Evolutionary conservation across 1,140 invertebrate genomes (phyloP), one percentile per base, ranked within the genome.

Genomic region (Aphelinus atriplicis): DNA sequence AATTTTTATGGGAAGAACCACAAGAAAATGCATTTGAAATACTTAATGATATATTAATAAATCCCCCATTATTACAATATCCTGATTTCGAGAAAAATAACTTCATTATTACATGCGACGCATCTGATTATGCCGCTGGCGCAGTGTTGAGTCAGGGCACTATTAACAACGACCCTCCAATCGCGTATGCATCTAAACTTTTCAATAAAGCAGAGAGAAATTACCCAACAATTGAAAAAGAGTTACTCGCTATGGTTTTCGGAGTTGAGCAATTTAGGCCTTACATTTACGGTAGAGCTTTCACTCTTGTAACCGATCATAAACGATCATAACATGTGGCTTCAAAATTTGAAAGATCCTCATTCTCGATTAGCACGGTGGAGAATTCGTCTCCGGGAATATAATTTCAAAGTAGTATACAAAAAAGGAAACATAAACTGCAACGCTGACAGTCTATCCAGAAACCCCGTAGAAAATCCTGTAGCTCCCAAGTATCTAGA

Each of bases 291-390:
- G 87, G 86, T 26, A 81, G 67, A 51, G 82, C 87, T 63, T 91
- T 91, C 76, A 87, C 77, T 43, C 82, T 91, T 1, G 68, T 86
- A 7, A 91, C 88, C 1, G 90, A 92, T 76, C 88, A 91, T 77
- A 81, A 82, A 76, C 85, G 88, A n/a, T n/a, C n/a, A n/a, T 0
- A 76, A 91, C 26, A 80, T 76, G 50, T 91, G 87, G 85, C 76
- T 91, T 2, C 82, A 85, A 50, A 85, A 83, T 7, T 71, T 88
- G 0, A 90, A 89, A 74, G 86, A 90, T 61, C 84, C 86, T 1
- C 80, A 72, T 2, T 83, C 82, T 43, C 73, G 85, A 76, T 73
- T 91, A 47, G 79, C 84, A 1, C 70, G 88, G 61, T 90, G 89
- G 88, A 67, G 81, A 57, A 65, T 90, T 47, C 77, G 82, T 71